phyloP scores from a whole-genome alignment of 2,888 invertebrate genomes.

The Zhuqinia jingwanae region DNA sequence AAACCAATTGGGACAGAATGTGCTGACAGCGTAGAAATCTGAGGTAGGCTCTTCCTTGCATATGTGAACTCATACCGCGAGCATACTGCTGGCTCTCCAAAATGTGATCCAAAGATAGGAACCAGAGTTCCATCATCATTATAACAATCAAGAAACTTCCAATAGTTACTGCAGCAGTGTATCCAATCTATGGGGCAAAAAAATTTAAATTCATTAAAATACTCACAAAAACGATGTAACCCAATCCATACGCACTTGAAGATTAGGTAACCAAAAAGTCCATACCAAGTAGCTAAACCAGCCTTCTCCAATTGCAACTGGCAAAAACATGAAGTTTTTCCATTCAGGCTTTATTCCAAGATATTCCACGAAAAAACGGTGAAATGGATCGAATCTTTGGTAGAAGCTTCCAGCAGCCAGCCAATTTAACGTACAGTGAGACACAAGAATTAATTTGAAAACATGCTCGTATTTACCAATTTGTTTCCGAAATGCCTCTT shows the following conservation, averaged over 20 bases:
- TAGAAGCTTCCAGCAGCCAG: neutral
- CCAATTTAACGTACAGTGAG: constrained; percentile 41
- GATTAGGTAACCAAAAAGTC: neutral
- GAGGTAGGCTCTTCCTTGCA: constrained; percentile 17
- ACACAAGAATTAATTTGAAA: neutral
- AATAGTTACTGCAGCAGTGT: neutral
- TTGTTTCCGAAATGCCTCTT: neutral
- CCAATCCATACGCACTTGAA: no score
- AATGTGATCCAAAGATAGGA: neutral
- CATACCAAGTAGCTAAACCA: constrained; percentile 21
- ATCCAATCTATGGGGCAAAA: no score
- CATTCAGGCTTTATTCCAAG: neutral
- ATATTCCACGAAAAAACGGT: constrained; percentile 26
- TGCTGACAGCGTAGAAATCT: constrained; percentile 37
- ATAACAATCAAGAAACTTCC: neutral
- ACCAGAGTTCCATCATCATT: constrained; percentile 11
- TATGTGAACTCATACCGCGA: neutral
- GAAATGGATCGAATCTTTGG: constrained; percentile 21
- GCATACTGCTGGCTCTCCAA: neutral
- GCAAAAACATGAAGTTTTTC: constrained; percentile 10
- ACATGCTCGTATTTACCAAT: neutral
- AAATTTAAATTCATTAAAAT: no score
- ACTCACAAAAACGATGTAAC: no score
- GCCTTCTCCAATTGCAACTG: neutral
- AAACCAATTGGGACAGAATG: neutral